Evolutionary conservation across 2,797 vertebrate species (phyloP).

Genomic region (Sebastes matsubarae): DNA sequence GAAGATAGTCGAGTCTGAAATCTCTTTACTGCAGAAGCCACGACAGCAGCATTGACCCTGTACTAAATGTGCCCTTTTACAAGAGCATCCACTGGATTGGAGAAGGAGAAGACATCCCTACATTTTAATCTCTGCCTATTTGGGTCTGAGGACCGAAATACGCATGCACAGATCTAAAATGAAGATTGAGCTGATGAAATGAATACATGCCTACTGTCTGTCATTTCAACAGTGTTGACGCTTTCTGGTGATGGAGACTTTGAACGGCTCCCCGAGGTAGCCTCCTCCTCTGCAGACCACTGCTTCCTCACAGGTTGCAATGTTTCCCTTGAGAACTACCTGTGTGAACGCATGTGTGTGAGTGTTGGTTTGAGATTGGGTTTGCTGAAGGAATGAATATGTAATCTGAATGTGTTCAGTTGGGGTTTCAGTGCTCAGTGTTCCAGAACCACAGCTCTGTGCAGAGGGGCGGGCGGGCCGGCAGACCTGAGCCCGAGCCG

Average conservation of each 20-base stretch:
- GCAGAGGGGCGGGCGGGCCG: background rate
- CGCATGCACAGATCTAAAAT: conserved; percentile 2
- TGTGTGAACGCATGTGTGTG: background rate
- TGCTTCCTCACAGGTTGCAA: background rate
- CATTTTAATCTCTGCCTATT: conserved; percentile 12
- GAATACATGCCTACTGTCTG: background rate
- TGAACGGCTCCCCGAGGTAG: background rate
- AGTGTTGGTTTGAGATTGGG: conserved; percentile 7
- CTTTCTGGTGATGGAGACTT: background rate
- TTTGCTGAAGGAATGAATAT: conserved; percentile 19
- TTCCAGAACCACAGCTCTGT: conserved; percentile 26
- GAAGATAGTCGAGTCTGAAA: conserved; percentile 47
- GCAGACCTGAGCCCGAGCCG: conserved; percentile 19
- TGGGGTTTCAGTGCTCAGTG: conserved; percentile 18
- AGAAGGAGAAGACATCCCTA: conserved; percentile 2
- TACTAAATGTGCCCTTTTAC: conserved; percentile 11
- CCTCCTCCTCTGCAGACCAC: background rate
- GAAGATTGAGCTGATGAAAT: background rate
- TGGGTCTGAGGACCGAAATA: background rate
- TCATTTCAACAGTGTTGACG: background rate
- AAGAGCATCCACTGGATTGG: conserved; percentile 7
- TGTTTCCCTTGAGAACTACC: background rate
- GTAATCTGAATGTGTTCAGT: conserved; percentile 22
- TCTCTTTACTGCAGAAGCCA: conserved; percentile 42
- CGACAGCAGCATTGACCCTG: conserved; percentile 1